Evolutionary conservation across 2,888 invertebrate species (phyloP).

Genomic region (Hanleya hanleyi): DNA sequence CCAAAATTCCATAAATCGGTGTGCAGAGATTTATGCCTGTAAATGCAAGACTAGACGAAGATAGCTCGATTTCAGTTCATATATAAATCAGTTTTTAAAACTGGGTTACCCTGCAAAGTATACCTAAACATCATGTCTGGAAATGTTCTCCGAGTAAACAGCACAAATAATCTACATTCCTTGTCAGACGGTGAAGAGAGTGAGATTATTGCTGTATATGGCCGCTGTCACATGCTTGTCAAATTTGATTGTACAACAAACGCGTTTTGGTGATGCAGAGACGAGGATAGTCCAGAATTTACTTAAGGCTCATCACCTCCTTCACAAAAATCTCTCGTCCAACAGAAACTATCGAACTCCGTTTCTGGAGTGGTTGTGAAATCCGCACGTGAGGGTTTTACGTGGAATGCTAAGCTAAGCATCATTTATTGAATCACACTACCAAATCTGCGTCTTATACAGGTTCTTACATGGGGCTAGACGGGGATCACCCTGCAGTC

Average conservation of each 20-base stretch:
- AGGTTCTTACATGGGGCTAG: no score
- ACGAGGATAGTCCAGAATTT: background rate
- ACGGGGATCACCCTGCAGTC: no score
- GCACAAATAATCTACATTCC: background rate
- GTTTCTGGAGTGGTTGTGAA: background rate
- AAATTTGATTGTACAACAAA: constrained; percentile 8
- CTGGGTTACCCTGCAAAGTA: no score
- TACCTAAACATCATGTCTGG: background rate
- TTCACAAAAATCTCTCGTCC: background rate
- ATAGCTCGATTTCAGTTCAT: no score
- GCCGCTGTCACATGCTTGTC: background rate
- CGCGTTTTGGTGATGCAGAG: background rate
- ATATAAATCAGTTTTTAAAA: no score
- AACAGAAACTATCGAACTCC: constrained; percentile 1
- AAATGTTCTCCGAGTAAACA: background rate
- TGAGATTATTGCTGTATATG: background rate
- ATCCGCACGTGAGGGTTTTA: background rate
- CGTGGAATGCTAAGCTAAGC: background rate
- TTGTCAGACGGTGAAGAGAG: background rate
- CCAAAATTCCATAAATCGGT: no score
- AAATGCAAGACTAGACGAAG: no score
- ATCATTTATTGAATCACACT: background rate
- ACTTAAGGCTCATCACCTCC: background rate
- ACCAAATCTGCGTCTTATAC: no score
- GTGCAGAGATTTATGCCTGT: no score